Evolutionary conservation across 2,797 vertebrate species (phyloP), one percentile per base, ranked within the genome.

Genomic region (Tinamus major): DNA sequence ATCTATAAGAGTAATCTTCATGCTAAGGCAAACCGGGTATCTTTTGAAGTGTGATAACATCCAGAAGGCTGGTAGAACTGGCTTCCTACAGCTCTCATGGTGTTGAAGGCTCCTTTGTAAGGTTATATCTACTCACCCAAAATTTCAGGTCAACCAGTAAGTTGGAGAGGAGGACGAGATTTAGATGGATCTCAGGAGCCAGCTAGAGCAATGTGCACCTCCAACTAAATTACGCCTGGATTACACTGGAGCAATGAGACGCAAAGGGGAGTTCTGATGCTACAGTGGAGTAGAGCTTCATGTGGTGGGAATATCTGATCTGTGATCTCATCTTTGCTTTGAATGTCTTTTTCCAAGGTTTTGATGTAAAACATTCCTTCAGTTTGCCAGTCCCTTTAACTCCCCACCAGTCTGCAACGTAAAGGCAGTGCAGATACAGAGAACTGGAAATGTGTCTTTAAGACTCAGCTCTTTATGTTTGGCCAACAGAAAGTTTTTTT

Each of bases 291-390:
- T 39, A 91, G 90, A 89, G 77, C 59, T 87, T 67, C 48, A 9
- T 51, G 12, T 53, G 14, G 14, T 29, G 42, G 64, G 8, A 9
- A 41, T 61, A 79, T 91, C 91, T 90, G 42, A 90, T 95, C 90
- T 93, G 48, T 26, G 24, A 90, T 90, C 93, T 93, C 9, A 2
- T 77, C 88, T 89, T 71, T 51, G 44, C 86, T 94, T 89, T 94
- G 83, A 87, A 65, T 49, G 37, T 23, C 24, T 87, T 88, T 83
- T 91, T 85, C 75, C 68, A 14, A 83, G 20, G 56, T 94, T 90
- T 82, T 92, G 64, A 81, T 77, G 92, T 84, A 58, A 81, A 72
- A 3, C 1, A 39, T 91, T 89, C 76, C 80, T 67, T 53, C 33
- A 46, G n/a, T 83, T 80, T 89, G 33, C 49, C 44, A 17, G 19